Evolutionary conservation across 2,797 vertebrate species (phyloP), one percentile per base, ranked within the genome.

Genomic region (Dipus sagitta): DNA sequence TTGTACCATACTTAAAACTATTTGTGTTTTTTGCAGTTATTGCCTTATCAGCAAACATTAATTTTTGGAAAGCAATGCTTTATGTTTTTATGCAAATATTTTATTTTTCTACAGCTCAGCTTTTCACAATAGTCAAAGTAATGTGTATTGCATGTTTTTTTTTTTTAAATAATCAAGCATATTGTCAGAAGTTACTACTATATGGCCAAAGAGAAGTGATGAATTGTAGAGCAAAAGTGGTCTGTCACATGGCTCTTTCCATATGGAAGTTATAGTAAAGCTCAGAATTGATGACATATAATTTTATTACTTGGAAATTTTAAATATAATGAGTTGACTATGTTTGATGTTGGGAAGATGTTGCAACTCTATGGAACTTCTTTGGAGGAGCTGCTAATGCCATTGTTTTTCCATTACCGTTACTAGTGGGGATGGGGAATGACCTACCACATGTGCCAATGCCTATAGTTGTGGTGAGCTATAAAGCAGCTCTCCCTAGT

Each of bases 401-500:
- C 75, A 6, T 79, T 93, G 28, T 85, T 94, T 88, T 71, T 60
- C 71, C 60, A 34, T 96, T 91, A 96, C 54, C 86, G 80, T 85
- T 95, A 82, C 70, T 62, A 3, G 3, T 67, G 52, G 68, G 81
- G 70, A 78, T 92, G 88, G 83, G 74, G 28, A 64, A 62, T 62
- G 54, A 58, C 54, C 54, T 21, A 24, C 26, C 74, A 17, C 34
- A 47, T 13, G 60, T n/a, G 67, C 64, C 67, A 28, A 5, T 32
- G 64, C 67, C 17, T 32, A 20, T 1, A 6, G 34, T 68, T 82
- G 85, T 92, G 65, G 95, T 92, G 21, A 18, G 96, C 86, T 96
- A 94, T 92, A 86, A 95, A 86, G 95, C 64, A 97, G 97, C 97
- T 95, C 97, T 96, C 96, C 94, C 97, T 97, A 96, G 97, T 97